Base-by-base conservation (phyloP, 2,888 invertebrate genomes). In the Tillus elongatus region DNA sequence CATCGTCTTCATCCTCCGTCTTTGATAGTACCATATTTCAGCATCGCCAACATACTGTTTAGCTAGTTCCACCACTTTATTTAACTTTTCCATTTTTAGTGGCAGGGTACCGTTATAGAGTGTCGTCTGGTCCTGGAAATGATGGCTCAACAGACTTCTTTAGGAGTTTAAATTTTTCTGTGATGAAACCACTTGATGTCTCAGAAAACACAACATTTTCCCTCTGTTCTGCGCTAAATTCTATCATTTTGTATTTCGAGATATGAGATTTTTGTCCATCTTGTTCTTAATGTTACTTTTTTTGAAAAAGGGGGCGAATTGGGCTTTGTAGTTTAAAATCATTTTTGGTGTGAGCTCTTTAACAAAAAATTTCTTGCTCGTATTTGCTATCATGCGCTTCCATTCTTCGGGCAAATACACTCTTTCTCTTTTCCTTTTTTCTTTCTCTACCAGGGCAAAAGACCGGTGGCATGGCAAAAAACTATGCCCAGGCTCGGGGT, bases 391-490 rank as follows among this genome's bases (percentile, higher is more conserved):
- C n/a, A 19, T 6, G 6, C n/a, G 6, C n/a, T 19, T 19, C 24
- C 24, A 19, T n/a, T 19, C 24, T 6, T 6, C 24, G n/a, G 24
- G 24, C n/a, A 19, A 6, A n/a, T 19, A 19, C 6, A 19, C 24
- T 19, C 24, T 6, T 19, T 19, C 24, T n/a, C 24, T 19, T 19
- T 36, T 40, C 6, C 36, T 28, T 28, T 41, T 43, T 30, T 39
- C 19, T 32, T 41, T 41, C 30, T 46, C 44, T 4, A 44, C 37
- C 11, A 42, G 11, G 11, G 36, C 46, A 35, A 46, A 44, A 6
- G 37, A 35, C n/a, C 39, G 14, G 30, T 41, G 42, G 13, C 44
- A 44, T 4, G 46, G 41, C 12, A 44, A 15, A 27, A 44, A 44
- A 32, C 37, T 42, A 29, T 40, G 39, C 8, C 39, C 39, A 8